Conservation (phyloP, 2,113 vertebrate species). For the Plotosus lineatus region DNA sequence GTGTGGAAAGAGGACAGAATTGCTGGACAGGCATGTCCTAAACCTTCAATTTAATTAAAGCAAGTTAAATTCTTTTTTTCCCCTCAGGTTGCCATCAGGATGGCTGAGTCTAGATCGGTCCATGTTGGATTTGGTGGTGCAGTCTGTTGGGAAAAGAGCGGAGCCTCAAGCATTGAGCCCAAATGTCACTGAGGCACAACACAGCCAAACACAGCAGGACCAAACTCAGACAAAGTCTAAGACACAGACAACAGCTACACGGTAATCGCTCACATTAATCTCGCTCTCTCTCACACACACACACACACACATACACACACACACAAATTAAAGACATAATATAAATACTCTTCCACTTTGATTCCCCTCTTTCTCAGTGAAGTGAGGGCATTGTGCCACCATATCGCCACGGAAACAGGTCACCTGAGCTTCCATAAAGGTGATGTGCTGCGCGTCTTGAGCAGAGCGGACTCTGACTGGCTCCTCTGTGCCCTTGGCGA, state of each 20-base stretch:
- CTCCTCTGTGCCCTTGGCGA: conserved; percentile 81
- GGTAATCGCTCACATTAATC: conserved; percentile 55
- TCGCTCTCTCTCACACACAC: not conserved
- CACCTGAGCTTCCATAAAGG: conserved; percentile 94
- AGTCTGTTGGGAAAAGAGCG: conserved; percentile 79
- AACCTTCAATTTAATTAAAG: not conserved
- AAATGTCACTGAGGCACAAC: conserved; percentile 35
- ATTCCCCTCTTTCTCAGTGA: conserved; percentile 72
- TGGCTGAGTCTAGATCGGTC: conserved; percentile 90
- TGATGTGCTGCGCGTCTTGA: conserved; percentile 80
- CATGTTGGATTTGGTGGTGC: conserved; percentile 83
- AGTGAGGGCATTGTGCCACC: conserved; percentile 88
- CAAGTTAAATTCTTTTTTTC: not conserved
- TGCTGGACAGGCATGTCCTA: not conserved
- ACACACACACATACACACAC: not conserved
- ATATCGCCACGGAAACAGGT: conserved; percentile 84
- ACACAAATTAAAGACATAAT: not conserved
- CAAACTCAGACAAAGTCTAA: conserved; percentile 18
- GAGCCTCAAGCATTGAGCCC: conserved; percentile 60
- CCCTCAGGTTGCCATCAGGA: conserved; percentile 83
- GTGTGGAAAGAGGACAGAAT: not conserved
- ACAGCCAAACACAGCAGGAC: not conserved
- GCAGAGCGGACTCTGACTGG: conserved; percentile 84
- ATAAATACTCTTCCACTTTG: not conserved
- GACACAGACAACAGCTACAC: conserved; percentile 49